Evolutionary conservation across 2,113 vertebrate genomes (phyloP), one percentile per base, ranked within the genome.

Genomic region (Naja naja): DNA sequence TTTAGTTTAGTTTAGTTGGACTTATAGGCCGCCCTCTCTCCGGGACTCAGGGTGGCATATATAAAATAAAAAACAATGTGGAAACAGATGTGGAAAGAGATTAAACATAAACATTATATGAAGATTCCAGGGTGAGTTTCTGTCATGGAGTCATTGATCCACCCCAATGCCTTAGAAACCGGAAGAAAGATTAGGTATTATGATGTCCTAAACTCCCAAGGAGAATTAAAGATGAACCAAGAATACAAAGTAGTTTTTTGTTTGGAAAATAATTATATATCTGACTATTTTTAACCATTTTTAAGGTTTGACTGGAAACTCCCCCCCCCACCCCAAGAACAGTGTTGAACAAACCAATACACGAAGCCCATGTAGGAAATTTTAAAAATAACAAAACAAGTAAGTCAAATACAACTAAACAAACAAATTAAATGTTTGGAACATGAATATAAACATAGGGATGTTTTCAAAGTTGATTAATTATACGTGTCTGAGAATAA

Each of bases 361-460:
- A 89, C 90, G 55, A 53, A 94, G 55, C 34, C 1, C 52, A 86
- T 22, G 45, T 94, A 88, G 2, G 30, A 90, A 58, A 6, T 20
- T 9, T 11, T 53, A 53, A 85, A 2, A 1, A 93, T 45, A 85
- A 87, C 10, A 87, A 94, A 92, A 88, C 0, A 30, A 92, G 3
- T 12, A 91, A 7, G 34, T 91, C 30, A 91, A 93, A 92, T 7
- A 86, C 34, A 25, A 85, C 34, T 20, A 91, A 94, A 93, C 89
- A 69, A 34, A 25, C 22, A 90, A 5, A 9, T 87, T 85, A 85
- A 91, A 91, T 23, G 58, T 58, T 49, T 52, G 53, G 39, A 56
- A 39, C n/a, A 85, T 91, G 52, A 56, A 85, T 85, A 30, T 55
- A 43, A 54, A 91, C 85, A 91, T 52, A 43, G 7, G 5, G n/a